Evolutionary conservation across 1,140 invertebrate species (phyloP).

Genomic region (Trachelipus rathkii): DNA sequence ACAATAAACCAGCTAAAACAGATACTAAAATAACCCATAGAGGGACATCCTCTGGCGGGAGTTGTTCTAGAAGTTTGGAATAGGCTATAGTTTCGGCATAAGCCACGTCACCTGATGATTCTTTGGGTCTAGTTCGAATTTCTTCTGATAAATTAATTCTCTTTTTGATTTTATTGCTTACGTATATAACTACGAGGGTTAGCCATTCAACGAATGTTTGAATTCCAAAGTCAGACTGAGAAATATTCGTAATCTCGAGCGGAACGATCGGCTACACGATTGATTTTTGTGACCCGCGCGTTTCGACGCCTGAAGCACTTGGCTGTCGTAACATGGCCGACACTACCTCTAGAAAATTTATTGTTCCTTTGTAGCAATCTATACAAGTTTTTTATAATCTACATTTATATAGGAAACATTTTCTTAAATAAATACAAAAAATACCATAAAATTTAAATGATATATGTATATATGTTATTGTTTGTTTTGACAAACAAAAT

Average conservation of each 20-base stretch:
- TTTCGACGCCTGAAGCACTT: constrained; percentile 78
- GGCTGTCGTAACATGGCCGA: constrained; percentile 71
- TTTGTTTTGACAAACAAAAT: too few relatives aligned
- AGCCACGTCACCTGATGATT: constrained; percentile 49
- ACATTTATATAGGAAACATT: background rate
- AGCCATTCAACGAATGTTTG: constrained; percentile 81
- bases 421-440: background rate
- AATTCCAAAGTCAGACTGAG: constrained; percentile 85
- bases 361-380: too few relatives aligned
- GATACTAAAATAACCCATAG: constrained; percentile 79
- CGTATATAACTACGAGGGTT: constrained; percentile 75
- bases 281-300: constrained; percentile 73
- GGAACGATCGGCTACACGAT: constrained; percentile 66
- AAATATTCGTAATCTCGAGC: constrained; percentile 73
- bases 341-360: constrained; percentile 57
- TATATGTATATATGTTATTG: too few relatives aligned
- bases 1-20: constrained; percentile 69
- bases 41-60: constrained; percentile 56
- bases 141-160: constrained; percentile 66
- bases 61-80: constrained; percentile 21
- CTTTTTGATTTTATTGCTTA: constrained; percentile 74
- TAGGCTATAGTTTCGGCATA: constrained; percentile 27
- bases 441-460: background rate
- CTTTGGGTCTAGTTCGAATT: constrained; percentile 67
- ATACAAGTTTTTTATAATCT: too few relatives aligned